Percentiles rank a stretch among this genome's conserved stretches.
Evolutionary conservation across 2,888 invertebrate genomes (phyloP).

Genomic region (Trachelus iudaicus): DNA sequence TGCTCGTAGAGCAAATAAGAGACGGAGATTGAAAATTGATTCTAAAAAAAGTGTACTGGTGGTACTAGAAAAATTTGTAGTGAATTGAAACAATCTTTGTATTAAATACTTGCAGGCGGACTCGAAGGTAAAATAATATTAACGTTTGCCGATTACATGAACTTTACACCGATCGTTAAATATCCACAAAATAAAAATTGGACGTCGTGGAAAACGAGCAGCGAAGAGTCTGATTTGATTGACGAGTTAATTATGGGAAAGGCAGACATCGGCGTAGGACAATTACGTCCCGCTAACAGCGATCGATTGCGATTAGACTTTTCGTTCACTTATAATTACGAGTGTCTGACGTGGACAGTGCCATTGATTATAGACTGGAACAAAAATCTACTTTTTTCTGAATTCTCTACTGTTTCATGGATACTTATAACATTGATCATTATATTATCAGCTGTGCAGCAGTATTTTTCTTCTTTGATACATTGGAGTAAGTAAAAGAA

Average conservation of each 20-base stretch:
- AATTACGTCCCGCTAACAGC: background rate
- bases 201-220: background rate
- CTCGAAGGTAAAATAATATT: background rate
- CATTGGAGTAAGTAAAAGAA: background rate
- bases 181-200: background rate
- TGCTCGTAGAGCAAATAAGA: no score
- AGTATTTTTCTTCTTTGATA: background rate
- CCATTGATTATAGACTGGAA: background rate
- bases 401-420: background rate
- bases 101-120: background rate
- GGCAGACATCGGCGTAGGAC: background rate
- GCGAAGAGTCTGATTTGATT: background rate
- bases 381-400: background rate
- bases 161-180: background rate
- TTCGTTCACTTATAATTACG: background rate
- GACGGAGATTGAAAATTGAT: background rate
- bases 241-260: background rate
- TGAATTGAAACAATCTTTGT: background rate
- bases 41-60: background rate
- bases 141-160: background rate
- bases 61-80: background rate
- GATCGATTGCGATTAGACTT: background rate
- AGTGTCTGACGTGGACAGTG: background rate
- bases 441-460: background rate
- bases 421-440: background rate